Evolutionary conservation across 2,888 invertebrate species (phyloP).

Genomic region (Myathropa florea): DNA sequence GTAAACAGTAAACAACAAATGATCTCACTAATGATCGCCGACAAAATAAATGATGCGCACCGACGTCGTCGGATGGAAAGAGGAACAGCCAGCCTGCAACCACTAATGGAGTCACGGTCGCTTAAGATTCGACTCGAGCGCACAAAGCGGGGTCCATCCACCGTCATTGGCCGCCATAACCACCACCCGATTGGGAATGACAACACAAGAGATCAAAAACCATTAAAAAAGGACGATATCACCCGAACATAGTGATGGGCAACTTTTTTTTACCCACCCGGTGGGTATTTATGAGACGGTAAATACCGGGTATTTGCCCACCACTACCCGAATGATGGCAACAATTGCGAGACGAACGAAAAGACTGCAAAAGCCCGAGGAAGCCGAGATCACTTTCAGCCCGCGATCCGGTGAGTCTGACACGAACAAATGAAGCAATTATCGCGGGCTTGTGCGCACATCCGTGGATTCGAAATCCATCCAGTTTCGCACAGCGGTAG

Average conservation of each 20-base stretch:
- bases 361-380: constrained; percentile 1
- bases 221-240: too few species aligned
- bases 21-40: constrained; percentile 62
- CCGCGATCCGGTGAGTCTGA: background rate
- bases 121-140: constrained; percentile 35
- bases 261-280: too few species aligned
- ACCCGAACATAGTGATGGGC: too few species aligned
- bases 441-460: constrained; percentile 35
- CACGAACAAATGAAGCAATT: constrained; percentile 55
- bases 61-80: background rate
- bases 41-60: constrained; percentile 63
- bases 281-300: too few species aligned
- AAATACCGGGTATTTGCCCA: too few species aligned
- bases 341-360: background rate
- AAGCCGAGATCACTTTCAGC: constrained; percentile 55
- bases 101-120: constrained; percentile 66
- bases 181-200: background rate
- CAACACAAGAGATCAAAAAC: too few species aligned
- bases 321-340: background rate
- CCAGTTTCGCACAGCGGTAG: constrained; percentile 23
- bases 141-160: constrained; percentile 27
- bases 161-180: background rate
- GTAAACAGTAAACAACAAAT: constrained; percentile 64
- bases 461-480: background rate
- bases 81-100: background rate